Evolutionary conservation across 2,888 invertebrate species (phyloP).

Genomic region (Coronaproctus castanopsis): DNA sequence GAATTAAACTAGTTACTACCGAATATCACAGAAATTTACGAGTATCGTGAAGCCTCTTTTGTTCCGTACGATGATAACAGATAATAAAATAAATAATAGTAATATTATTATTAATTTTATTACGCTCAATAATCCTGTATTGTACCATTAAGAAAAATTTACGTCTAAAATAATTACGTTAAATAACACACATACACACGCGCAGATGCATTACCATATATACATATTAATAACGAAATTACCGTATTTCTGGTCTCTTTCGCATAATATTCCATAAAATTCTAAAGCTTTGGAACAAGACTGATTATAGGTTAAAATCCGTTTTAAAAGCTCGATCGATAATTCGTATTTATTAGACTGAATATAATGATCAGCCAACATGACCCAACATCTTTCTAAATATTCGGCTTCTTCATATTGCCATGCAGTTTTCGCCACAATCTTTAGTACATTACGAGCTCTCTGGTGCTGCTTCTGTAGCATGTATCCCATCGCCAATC

Average conservation of each 20-base stretch:
- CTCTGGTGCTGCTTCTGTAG: conserved; percentile 75
- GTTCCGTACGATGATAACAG: too few relatives aligned
- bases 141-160: too few relatives aligned
- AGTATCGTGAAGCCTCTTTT: too few relatives aligned
- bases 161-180: too few relatives aligned
- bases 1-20: too few relatives aligned
- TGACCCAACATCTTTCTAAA: conserved; percentile 82
- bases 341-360: conserved; percentile 66
- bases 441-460: conserved; percentile 79
- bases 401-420: conserved; percentile 91
- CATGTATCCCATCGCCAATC: conserved; percentile 21
- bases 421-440: conserved; percentile 69
- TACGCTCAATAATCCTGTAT: too few relatives aligned
- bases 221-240: conserved; percentile 2
- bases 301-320: conserved; percentile 60
- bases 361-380: conserved; percentile 76
- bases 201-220: background rate
- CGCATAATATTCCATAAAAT: conserved; percentile 61
- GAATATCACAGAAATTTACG: too few relatives aligned
- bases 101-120: too few relatives aligned
- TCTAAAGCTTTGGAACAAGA: conserved; percentile 83
- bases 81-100: too few relatives aligned
- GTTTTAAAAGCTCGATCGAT: conserved; percentile 58
- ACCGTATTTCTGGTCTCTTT: conserved; percentile 78
- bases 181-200: background rate